phyloP scores from a whole-genome alignment of 2,888 invertebrate genomes.

The Tetramorium bicarinatum region DNA sequence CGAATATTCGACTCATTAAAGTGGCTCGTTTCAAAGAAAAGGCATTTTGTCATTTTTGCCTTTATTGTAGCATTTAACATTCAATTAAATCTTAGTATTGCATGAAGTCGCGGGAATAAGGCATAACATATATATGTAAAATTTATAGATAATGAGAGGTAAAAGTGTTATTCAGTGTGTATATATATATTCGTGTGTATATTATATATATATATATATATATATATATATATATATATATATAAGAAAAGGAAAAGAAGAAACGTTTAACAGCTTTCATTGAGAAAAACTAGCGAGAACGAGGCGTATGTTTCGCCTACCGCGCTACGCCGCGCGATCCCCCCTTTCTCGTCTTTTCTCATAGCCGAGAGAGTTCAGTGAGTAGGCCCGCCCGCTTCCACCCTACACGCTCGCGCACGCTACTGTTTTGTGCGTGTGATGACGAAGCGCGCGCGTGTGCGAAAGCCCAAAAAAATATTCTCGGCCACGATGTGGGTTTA shows the following conservation, averaged over 20 bases:
- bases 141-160: not conserved
- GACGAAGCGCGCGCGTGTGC: conserved; percentile 12
- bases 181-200: too few species aligned
- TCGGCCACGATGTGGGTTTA: conserved; percentile 64
- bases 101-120: not conserved
- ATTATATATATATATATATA: not conserved
- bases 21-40: not conserved
- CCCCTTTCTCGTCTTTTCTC: conserved; percentile 15
- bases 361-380: not conserved
- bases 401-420: not conserved
- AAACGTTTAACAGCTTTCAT: not conserved
- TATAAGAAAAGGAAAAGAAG: too few species aligned
- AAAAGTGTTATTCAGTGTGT: not conserved
- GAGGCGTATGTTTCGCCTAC: not conserved
- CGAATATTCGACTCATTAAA: not conserved
- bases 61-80: not conserved
- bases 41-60: not conserved
- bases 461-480: conserved; percentile 62
- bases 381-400: conserved; percentile 13
- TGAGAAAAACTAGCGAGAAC: conserved; percentile 2
- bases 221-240: not conserved
- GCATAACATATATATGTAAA: not conserved
- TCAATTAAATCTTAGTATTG: not conserved
- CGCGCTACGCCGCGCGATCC: not conserved
- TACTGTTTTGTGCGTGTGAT: not conserved